Evolutionary conservation across 2,113 vertebrate species (phyloP), one percentile per base, ranked within the genome.

Genomic region (Geococcyx californianus): DNA sequence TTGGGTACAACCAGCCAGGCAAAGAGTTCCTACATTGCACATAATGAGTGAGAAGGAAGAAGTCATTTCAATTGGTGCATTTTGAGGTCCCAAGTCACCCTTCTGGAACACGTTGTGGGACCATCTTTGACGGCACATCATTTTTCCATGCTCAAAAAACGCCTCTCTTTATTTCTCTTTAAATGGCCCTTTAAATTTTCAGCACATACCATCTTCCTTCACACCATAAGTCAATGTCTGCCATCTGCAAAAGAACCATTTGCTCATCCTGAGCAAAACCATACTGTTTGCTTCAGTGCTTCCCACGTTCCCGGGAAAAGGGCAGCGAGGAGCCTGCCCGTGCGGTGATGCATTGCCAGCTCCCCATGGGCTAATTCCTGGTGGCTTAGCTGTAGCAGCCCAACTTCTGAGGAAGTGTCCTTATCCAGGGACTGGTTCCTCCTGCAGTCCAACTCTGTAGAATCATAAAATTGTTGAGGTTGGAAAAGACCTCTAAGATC

Each of bases 301-400:
- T 94, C 56, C 54, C 82, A 5, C 1, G 2, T 40, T 82, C 73
- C 59, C 38, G 67, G 36, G 84, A 40, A 13, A 28, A 31, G 24
- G 69, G 44, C 72, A 58, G 10, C 0, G 2, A 56, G 74, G 77
- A 81, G 7, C 69, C 31, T 59, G 47, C 34, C 45, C 0, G 0
- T 54, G 54, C 85, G 7, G 66, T 26, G 73, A 8, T 8, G 4
- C 6, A 3, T 3, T 5, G 2, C 70, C 5, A 2, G 23, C 58
- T 73, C 47, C 60, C 38, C 2, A 0, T 45, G 51, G 49, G 34
- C 19, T 45, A 4, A 33, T n/a, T 81, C 60, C 15, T 5, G 1
- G 38, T 6, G 16, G 10, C 52, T 70, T 23, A 47, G 49, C 40
- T 3, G 1, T 28, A 62, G 81, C 67, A 77, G 69, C 55, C 5